Evolutionary conservation across 2,888 invertebrate species (phyloP).

Genomic region (Eupithecia abbreviata): DNA sequence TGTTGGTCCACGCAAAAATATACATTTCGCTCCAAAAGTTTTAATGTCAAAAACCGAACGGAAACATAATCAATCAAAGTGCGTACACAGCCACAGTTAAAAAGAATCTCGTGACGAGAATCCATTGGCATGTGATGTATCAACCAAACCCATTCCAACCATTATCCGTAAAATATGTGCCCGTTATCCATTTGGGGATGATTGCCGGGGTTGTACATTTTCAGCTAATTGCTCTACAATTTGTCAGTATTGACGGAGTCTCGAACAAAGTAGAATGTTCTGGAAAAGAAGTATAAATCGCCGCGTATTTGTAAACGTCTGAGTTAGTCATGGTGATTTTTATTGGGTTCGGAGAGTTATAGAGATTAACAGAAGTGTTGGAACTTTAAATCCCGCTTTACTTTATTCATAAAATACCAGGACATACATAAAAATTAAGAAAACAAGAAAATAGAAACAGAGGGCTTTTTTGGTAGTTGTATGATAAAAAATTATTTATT

Average conservation of each 20-base stretch:
- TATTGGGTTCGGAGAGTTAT: not conserved
- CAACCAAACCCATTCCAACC: constrained; percentile 34
- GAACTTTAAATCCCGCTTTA: not conserved
- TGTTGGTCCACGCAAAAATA: not conserved
- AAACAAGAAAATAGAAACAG: too few species aligned
- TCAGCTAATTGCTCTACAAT: constrained; percentile 34
- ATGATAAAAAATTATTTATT: not conserved
- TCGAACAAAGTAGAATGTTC: constrained; percentile 11
- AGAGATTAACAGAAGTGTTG: not conserved
- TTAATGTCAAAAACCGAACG: constrained; percentile 4
- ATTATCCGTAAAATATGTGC: constrained; percentile 40
- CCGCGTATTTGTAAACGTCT: not conserved
- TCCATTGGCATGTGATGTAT: constrained; percentile 33
- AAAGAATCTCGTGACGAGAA: constrained; percentile 25
- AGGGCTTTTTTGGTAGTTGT: not conserved
- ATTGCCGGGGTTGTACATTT: constrained; percentile 35
- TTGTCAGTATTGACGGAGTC: constrained; percentile 23
- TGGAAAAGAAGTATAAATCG: constrained; percentile 8
- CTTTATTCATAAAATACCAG: too few species aligned
- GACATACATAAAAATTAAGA: too few species aligned
- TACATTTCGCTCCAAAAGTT: not conserved
- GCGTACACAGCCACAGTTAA: constrained; percentile 2
- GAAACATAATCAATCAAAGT: constrained; percentile 15
- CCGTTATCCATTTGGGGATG: constrained; percentile 36
- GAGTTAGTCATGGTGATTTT: constrained; percentile 1